phyloP scores from a whole-genome alignment of 2,797 vertebrate species.

The Odontamblyopus lacepedii region DNA sequence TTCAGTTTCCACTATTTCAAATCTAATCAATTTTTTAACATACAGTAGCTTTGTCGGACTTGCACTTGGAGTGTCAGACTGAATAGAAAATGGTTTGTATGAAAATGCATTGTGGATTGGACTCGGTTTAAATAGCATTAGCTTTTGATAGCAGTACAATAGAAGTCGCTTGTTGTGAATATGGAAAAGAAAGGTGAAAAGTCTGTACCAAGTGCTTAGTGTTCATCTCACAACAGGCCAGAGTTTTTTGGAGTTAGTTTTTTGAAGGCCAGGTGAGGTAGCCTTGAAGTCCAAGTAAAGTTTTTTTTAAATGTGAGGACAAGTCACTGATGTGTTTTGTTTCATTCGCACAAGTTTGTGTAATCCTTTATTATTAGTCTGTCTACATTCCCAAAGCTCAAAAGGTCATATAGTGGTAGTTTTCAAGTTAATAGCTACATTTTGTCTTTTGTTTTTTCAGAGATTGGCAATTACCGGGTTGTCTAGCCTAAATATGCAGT shows the following conservation, averaged over 20 bases:
- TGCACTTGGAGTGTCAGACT: conserved; percentile 17
- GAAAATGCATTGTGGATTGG: conserved; percentile 20
- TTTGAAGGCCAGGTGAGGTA: background rate
- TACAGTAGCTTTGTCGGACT: conserved; percentile 23
- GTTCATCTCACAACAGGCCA: background rate
- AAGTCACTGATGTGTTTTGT: no score
- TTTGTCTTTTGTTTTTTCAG: no score
- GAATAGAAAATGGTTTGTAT: conserved; percentile 19
- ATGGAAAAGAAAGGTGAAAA: background rate
- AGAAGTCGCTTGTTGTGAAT: background rate
- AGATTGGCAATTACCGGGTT: no score
- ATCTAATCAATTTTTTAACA: conserved; percentile 43
- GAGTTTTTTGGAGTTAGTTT: background rate
- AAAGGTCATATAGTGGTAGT: no score
- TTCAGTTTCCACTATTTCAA: conserved; percentile 43
- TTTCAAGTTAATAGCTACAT: no score
- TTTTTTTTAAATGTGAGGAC: no score
- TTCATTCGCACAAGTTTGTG: no score
- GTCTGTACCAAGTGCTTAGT: background rate
- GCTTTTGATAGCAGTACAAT: conserved; percentile 10
- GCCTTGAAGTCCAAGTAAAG: background rate
- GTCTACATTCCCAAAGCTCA: no score
- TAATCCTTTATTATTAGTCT: no score
- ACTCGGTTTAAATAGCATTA: conserved; percentile 14
- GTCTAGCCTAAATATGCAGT: no score